phyloP scores from a whole-genome alignment of 1,140 invertebrate genomes.

The Drosophila auraria region DNA sequence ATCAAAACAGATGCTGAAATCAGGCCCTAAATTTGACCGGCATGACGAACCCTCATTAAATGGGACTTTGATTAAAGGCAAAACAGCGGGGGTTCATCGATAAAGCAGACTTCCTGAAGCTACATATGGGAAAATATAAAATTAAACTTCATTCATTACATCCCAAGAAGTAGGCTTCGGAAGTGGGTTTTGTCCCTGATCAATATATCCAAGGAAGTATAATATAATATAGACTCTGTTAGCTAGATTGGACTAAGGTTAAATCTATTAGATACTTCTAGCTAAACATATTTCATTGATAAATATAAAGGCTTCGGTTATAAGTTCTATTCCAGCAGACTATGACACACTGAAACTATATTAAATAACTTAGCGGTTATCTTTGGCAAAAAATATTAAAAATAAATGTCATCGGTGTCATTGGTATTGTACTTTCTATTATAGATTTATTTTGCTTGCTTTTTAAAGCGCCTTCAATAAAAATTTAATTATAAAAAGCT shows the following conservation, averaged over 20 bases:
- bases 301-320: not conserved
- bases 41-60: slow-evolving; percentile 39
- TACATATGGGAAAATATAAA: too few relatives aligned
- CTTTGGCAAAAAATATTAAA: too few relatives aligned
- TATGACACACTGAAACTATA: not conserved
- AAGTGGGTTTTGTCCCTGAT: slow-evolving; percentile 5
- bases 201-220: slow-evolving; percentile 4
- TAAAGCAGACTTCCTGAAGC: slow-evolving; percentile 16
- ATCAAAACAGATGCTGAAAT: slow-evolving; percentile 33
- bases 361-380: too few relatives aligned
- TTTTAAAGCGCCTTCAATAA: too few relatives aligned
- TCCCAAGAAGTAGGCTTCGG: not conserved
- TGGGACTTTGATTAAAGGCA: slow-evolving; percentile 12
- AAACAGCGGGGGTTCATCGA: not conserved
- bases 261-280: slow-evolving; percentile 13
- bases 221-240: not conserved
- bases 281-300: slow-evolving; percentile 25
- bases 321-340: not conserved
- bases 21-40: slow-evolving; percentile 43
- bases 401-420: too few relatives aligned
- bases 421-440: too few relatives aligned
- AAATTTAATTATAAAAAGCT: too few relatives aligned
- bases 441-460: too few relatives aligned
- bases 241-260: slow-evolving; percentile 11
- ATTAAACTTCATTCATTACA: not conserved